A percentile compares a stretch with the other conserved stretches of the same genome.
These are phyloP conservation scores for Isichthys henryi DNA, from an alignment of 2,113 vertebrate species.

Conservation along the genomic window DNA sequence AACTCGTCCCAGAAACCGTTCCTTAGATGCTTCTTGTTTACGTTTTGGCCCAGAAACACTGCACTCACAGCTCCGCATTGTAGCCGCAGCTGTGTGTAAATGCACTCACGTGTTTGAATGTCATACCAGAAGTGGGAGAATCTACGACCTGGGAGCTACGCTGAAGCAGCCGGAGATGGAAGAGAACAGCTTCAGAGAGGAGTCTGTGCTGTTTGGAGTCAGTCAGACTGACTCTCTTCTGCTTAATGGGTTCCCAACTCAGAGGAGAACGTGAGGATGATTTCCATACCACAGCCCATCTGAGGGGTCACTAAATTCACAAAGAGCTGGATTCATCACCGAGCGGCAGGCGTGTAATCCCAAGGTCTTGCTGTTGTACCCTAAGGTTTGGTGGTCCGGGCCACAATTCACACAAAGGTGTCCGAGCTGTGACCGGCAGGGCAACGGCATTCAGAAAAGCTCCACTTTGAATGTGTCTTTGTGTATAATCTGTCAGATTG, in stretches of 20 bases:
- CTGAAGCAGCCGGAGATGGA: background rate
- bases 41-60: background rate
- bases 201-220: background rate
- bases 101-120: background rate
- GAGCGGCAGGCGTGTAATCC: background rate
- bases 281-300: background rate
- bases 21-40: background rate
- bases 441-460: background rate
- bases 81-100: background rate
- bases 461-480: background rate
- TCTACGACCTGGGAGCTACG: background rate
- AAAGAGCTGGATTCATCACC: background rate
- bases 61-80: background rate
- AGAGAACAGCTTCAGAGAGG: background rate
- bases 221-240: background rate
- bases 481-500: background rate
- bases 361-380: background rate
- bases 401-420: background rate
- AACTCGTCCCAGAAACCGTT: background rate
- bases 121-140: background rate
- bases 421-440: background rate
- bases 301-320: background rate
- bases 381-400: background rate
- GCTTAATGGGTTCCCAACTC: background rate
- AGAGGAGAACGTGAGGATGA: background rate